Base-by-base conservation (phyloP, 2,888 invertebrate species). In the Eremobia ochroleuca region DNA sequence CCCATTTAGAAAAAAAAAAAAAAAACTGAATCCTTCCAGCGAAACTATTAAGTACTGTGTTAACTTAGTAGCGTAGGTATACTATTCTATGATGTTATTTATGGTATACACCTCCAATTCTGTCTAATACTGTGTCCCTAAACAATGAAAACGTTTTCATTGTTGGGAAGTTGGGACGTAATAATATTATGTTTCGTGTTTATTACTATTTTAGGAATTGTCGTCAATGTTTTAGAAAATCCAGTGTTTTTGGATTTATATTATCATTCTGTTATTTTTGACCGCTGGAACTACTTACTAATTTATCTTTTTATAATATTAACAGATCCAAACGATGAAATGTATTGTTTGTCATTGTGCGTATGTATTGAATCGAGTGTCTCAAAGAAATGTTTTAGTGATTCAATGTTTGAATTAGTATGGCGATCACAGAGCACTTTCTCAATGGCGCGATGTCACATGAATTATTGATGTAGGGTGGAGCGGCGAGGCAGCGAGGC, bases 401-500 rank as follows among this genome's bases (percentile, higher is more conserved):
- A 94, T 94, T 94, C 94, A 93, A 92, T 92, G 91, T 90, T 87
- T 90, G 92, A 94, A 96, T 96, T 96, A 95, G 96, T 96, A 96
- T 96, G 92, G 92, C 94, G 94, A 94, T 95, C 96, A 95, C 96
- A 95, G 92, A 95, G 94, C 93, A 96, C 96, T 96, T 96, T 96
- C 96, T 96, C 96, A 96, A 96, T 96, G 96, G 95, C 92, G 94
- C 95, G 95, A 92, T 94, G 94, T 92, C 89, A 88, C 93, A 96
- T 96, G 96, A 95, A 96, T 96, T 95, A 97, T 96, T 95, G 92
- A 96, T 96, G 94, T 88, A 89, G 90, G 90, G 88, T 84, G 89
- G 89, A 90, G 89, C 90, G 90, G 90, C 89, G 90, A 21, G 59
- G 59, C 59, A 59, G 59, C n/a, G 55, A 92, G 90, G 89, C 85